Percentiles rank a stretch among this genome's conserved stretches.
Conservation (phyloP, 2,888 invertebrate species). For the Gymnocheta viridis region DNA sequence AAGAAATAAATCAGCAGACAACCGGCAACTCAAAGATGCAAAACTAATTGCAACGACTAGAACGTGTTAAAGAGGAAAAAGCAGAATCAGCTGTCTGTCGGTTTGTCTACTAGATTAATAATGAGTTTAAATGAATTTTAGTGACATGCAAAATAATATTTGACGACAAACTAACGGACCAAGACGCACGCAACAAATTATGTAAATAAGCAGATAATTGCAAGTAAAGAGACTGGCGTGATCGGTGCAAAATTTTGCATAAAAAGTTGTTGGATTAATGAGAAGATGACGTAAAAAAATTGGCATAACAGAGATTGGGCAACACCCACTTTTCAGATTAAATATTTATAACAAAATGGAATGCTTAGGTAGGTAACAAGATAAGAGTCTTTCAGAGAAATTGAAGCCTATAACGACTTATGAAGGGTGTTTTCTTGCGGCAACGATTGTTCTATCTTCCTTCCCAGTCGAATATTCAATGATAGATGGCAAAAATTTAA, state of each 20-base stretch:
- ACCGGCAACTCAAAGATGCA: slow-evolving; percentile 47
- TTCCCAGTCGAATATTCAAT: too few relatives aligned
- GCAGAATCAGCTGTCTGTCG: slow-evolving; percentile 51
- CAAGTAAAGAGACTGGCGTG: slow-evolving; percentile 8
- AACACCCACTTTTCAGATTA: too few relatives aligned
- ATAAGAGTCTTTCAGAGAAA: too few relatives aligned
- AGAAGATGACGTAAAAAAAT: not conserved
- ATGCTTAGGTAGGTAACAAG: too few relatives aligned
- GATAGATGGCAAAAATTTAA: too few relatives aligned
- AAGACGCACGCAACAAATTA: not conserved
- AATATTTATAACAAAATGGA: too few relatives aligned
- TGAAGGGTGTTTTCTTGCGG: too few relatives aligned
- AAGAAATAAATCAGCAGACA: slow-evolving; percentile 30
- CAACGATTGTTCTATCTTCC: too few relatives aligned
- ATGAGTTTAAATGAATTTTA: slow-evolving; percentile 67
- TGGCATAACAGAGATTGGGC: not conserved
- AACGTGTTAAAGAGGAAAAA: slow-evolving; percentile 29
- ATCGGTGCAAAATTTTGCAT: not conserved
- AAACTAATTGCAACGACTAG: slow-evolving; percentile 50
- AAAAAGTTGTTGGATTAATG: not conserved
- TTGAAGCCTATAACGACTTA: too few relatives aligned
- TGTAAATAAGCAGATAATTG: slow-evolving; percentile 18
- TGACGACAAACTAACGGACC: slow-evolving; percentile 13
- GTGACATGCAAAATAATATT: slow-evolving; percentile 51
- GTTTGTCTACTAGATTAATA: slow-evolving; percentile 53